Conservation (phyloP, 2,888 invertebrate species). For the Nomada ferruginata region DNA sequence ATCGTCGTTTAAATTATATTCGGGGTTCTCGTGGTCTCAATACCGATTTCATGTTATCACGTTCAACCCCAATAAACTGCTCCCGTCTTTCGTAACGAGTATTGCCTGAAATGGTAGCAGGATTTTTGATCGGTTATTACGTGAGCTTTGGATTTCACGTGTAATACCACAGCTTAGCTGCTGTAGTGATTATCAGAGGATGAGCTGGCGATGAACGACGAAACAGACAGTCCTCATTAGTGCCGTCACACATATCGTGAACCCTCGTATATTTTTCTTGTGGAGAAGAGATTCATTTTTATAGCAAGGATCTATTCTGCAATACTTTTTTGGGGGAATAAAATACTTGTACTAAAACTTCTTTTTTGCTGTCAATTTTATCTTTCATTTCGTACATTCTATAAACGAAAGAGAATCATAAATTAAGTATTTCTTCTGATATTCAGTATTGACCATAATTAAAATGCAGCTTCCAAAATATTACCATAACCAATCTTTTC, state of each 20-base stretch:
- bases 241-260: conserved; percentile 5
- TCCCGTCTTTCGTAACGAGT: conserved; percentile 23
- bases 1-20: conserved; percentile 32
- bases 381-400: too few relatives aligned
- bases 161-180: conserved; percentile 62
- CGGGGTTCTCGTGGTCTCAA: conserved; percentile 3
- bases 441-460: too few relatives aligned
- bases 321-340: too few relatives aligned
- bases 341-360: too few relatives aligned
- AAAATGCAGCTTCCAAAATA: too few relatives aligned
- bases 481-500: too few relatives aligned
- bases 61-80: conserved; percentile 29
- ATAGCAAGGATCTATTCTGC: too few relatives aligned
- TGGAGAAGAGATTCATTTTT: too few relatives aligned
- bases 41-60: conserved; percentile 43
- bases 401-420: too few relatives aligned
- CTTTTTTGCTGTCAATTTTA: too few relatives aligned
- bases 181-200: conserved; percentile 67
- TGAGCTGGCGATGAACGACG: conserved; percentile 15
- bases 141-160: conserved; percentile 30
- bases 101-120: conserved; percentile 13
- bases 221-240: conserved; percentile 22
- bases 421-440: too few relatives aligned
- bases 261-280: background rate
- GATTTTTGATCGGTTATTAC: conserved; percentile 64